Evolutionary conservation across 2,113 vertebrate species (phyloP).

Genomic region (Ceyx cyanopectus): DNA sequence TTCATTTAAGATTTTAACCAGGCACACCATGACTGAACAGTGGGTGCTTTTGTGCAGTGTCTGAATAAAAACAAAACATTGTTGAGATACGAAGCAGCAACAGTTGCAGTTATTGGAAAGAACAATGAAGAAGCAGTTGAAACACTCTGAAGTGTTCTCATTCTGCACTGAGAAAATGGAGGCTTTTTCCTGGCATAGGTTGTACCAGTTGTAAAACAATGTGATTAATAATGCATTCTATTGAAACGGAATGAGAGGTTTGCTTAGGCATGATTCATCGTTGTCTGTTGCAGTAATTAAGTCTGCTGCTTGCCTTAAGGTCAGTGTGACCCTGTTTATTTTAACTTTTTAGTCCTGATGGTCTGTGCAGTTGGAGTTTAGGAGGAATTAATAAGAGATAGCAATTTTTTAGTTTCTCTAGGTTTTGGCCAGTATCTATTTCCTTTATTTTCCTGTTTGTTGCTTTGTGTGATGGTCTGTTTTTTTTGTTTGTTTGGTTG

Average conservation of each 20-base stretch:
- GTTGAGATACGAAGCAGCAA: not conserved
- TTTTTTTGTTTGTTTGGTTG: too few relatives aligned
- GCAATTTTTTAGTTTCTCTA: not conserved
- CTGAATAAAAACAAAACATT: not conserved
- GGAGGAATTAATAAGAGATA: not conserved
- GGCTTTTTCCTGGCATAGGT: not conserved
- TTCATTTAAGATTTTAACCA: constrained; percentile 10
- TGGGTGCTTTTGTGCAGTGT: not conserved
- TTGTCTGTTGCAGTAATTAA: constrained; percentile 57
- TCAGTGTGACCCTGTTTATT: constrained; percentile 59
- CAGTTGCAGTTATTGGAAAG: not conserved
- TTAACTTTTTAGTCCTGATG: not conserved
- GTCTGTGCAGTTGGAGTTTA: not conserved
- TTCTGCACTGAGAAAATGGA: not conserved
- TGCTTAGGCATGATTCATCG: constrained; percentile 47
- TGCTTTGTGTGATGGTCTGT: too few relatives aligned
- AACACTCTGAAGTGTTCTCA: not conserved
- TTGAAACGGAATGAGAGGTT: constrained; percentile 31
- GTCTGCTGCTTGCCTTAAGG: constrained; percentile 32
- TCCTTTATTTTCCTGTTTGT: not conserved
- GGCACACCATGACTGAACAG: not conserved
- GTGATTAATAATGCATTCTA: constrained; percentile 37
- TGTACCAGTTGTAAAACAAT: constrained; percentile 20
- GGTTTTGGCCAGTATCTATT: not conserved
- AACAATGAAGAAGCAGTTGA: not conserved